Base-by-base conservation (phyloP, 2,888 invertebrate genomes). In the Troides oblongomaculatus region DNA sequence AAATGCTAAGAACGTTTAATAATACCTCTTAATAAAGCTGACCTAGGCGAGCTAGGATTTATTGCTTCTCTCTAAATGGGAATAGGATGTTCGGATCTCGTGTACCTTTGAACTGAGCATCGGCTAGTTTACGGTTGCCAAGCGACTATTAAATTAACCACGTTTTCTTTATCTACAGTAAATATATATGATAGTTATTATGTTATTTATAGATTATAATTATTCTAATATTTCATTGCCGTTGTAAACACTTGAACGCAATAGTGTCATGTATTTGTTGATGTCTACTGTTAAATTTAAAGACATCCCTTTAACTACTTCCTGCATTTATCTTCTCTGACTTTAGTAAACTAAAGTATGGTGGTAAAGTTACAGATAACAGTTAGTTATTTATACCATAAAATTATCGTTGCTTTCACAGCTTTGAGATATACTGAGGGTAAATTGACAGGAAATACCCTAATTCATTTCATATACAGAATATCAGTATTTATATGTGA, bases 1-100 rank as follows among this genome's bases (percentile, higher is more conserved):
- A 69, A 62, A 64, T 61, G 39, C 60, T 62, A 65, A 60, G n/a
- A 61, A 43, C 57, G 46, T 66, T 58, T 66, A 70, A 62, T 70
- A 58, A 63, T 18, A n/a, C 43, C 57, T 62, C 50, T 46, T 30
- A 57, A 57, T 57, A 21, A 21, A 57, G 21, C 57, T 50, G 66
- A 66, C 61, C 61, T 66, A 66, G 50, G 39, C 53, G 56, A 23
- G 61, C 39, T 62, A 30, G 56, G 62, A 66, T 66, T 66, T 62
- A 62, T 56, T 17, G 23, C 56, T 66, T 62, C 21, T 14, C 62
- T 18, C 7, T n/a, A 25, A 46, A 7, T 12, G n/a, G 6, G 50
- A 66, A 66, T 60, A 66, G 60, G 59, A 66, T 66, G 60, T 60
- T 14, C 6, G 17, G 50, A 50, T 14, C 39, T 39, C 50, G 17